Conservation (phyloP, 2,888 invertebrate genomes). For the Nemotelus pantherinus region DNA sequence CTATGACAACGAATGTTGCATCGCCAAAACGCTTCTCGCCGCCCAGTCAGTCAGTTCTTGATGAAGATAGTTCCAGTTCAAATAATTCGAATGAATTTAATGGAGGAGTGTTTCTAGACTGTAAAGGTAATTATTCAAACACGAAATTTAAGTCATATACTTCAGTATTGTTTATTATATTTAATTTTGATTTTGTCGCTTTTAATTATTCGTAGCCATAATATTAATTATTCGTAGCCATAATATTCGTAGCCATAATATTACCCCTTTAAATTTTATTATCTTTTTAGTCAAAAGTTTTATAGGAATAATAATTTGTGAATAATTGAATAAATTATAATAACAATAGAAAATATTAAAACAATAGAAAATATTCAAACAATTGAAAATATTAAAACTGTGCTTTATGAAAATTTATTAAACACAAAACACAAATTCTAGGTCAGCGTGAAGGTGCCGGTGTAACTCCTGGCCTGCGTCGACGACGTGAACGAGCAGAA, state of each 20-base stretch:
- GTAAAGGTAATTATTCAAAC: conserved; percentile 56
- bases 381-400: no score
- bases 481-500: conserved; percentile 84
- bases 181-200: neutral
- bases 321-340: no score
- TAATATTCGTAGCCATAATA: neutral
- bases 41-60: conserved; percentile 58
- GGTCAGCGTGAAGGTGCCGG: conserved; percentile 70
- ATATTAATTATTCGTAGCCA: neutral
- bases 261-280: neutral
- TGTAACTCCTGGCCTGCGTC: conserved; percentile 81
- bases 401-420: no score
- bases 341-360: no score
- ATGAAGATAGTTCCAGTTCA: conserved; percentile 69
- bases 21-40: conserved; percentile 59
- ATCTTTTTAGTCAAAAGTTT: neutral
- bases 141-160: no score
- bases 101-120: conserved; percentile 60
- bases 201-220: neutral
- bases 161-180: neutral
- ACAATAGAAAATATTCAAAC: no score
- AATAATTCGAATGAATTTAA: conserved; percentile 63
- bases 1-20: conserved; percentile 61
- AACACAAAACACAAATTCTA: conserved; percentile 24
- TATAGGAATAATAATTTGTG: no score